Base-by-base conservation (phyloP, 2,113 vertebrate species). In the Notechis scutatus region DNA sequence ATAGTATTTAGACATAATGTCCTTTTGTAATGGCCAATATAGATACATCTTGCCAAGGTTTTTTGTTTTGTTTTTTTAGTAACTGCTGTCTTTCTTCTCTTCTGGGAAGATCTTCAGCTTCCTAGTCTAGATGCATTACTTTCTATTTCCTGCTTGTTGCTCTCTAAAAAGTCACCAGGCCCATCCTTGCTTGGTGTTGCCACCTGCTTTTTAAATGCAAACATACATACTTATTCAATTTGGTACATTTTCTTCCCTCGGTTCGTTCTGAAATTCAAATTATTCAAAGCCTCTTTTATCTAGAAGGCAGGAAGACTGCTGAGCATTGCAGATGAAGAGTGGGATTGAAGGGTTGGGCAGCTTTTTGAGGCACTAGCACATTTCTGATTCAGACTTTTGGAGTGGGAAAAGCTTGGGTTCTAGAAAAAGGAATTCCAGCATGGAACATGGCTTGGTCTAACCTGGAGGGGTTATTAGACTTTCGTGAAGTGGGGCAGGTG, bases 401-500 rank as follows among this genome's bases (percentile, higher is more conserved):
- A 26, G 14, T 42, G 52, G 74, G 39, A 47, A 91, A 23, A 29
- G 85, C 8, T 57, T 3, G 29, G 11, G 29, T 8, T 3, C 42
- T 18, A n/a, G 52, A 89, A 34, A n/a, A 89, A 55, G 42, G 47
- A n/a, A 59, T 18, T 10, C 47, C 39, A 50, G 21, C 10, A n/a
- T 64, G 69, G 34, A 39, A 20, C 23, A 26, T 42, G 34, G 2
- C 15, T 39, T 1, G 47, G 9, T 47, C 42, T 9, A 74, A 34
- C 14, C 24, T 57, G 9, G 3, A 34, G 10, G 11, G 74, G 42
- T 12, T 61, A 21, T 12, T 61, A 21, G 61, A 2, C 23, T 54
- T 64, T 26, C 29, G 6, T 1, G 0, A 0, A 21, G 9, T 0
- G 54, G 3, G 47, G 11, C 50, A 47, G 50, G 8, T 59, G 34